phyloP scores from a whole-genome alignment of 2,797 vertebrate genomes.

The Protosalanx chinensis region DNA sequence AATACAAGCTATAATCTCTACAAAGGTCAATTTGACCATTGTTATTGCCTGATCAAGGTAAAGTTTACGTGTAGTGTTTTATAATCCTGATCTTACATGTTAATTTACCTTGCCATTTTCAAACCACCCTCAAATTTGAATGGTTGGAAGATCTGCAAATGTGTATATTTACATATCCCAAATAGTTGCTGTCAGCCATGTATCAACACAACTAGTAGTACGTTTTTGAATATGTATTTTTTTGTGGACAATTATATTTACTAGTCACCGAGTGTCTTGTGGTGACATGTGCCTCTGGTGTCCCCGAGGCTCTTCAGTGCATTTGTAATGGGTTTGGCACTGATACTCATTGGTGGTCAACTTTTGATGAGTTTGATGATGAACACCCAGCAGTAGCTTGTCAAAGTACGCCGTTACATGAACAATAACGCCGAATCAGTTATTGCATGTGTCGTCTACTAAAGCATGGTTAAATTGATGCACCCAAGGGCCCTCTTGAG shows the following conservation, averaged over 20 bases:
- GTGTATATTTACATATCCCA: constrained; percentile 46
- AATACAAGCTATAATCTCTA: constrained; percentile 41
- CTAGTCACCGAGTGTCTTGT: constrained; percentile 27
- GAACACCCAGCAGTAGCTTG: not conserved
- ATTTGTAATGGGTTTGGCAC: constrained; percentile 7
- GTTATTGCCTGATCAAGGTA: constrained; percentile 42
- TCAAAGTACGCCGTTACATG: constrained; percentile 10
- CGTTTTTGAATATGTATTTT: not conserved
- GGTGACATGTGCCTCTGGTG: constrained; percentile 29
- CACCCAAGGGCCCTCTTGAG: not conserved
- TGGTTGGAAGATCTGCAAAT: constrained; percentile 16
- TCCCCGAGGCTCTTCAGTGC: constrained; percentile 9
- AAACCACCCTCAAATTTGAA: constrained; percentile 24
- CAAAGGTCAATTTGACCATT: constrained; percentile 22
- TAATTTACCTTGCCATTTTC: constrained; percentile 37
- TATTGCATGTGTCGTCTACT: constrained; percentile 15
- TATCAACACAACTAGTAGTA: constrained; percentile 26
- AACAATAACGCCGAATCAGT: not conserved
- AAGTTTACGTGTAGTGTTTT: constrained; percentile 52
- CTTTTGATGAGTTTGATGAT: not conserved
- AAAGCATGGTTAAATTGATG: too few species aligned
- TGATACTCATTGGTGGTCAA: not conserved
- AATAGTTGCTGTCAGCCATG: constrained; percentile 29
- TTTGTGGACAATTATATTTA: constrained; percentile 14
- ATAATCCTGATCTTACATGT: constrained; percentile 31